Evolutionary conservation across 2,113 vertebrate species (phyloP).

Genomic region (Lanius collurio): DNA sequence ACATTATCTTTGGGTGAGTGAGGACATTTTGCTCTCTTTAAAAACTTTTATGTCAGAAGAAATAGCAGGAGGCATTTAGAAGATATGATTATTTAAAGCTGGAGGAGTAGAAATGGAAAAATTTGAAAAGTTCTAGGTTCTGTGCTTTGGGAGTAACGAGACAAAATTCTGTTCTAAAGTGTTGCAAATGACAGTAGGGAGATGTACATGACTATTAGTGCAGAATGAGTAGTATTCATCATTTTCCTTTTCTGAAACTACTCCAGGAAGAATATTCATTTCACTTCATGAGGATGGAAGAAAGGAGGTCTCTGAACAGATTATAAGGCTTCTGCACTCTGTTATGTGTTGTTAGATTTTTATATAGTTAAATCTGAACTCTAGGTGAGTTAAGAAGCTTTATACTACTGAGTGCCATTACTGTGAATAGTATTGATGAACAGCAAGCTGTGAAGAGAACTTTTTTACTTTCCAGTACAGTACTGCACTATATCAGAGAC

Average conservation of each 20-base stretch:
- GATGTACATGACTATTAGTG: background rate
- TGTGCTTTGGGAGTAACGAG: background rate
- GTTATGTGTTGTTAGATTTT: background rate
- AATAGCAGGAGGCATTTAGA: background rate
- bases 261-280: background rate
- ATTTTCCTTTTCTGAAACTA: slow-evolving; percentile 5
- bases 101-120: background rate
- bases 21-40: background rate
- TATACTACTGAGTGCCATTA: background rate
- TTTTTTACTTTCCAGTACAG: background rate
- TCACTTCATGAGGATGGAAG: background rate
- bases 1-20: background rate
- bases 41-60: background rate
- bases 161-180: background rate
- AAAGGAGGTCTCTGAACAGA: background rate
- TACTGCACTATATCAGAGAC: background rate
- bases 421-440: background rate
- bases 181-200: background rate
- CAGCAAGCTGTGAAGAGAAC: background rate
- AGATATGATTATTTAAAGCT: background rate
- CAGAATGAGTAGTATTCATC: background rate
- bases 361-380: background rate
- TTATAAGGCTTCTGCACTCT: background rate
- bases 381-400: background rate
- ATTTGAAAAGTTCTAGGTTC: background rate